These are phyloP conservation scores for Acanthopagrus latus DNA, from an alignment of 2,797 vertebrate genomes.

Conservation along the genomic window DNA sequence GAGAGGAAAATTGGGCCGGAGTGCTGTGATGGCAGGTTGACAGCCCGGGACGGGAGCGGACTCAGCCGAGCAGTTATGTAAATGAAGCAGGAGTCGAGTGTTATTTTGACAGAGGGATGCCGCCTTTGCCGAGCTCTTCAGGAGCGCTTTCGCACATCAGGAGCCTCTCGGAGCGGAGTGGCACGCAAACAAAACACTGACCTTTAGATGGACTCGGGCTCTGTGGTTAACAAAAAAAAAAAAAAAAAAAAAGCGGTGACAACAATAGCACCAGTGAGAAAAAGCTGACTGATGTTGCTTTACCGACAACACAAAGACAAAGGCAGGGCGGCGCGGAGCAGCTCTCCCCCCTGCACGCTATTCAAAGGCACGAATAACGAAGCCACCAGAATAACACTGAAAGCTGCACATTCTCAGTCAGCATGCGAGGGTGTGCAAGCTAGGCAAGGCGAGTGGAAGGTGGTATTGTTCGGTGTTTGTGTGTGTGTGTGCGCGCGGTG, in stretches of 20 bases:
- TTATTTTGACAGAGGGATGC: slow-evolving; percentile 34
- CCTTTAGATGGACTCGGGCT: slow-evolving; percentile 63
- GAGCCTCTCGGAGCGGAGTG: slow-evolving; percentile 26
- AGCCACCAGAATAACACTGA: slow-evolving; percentile 73
- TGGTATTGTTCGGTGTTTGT: slow-evolving; percentile 47
- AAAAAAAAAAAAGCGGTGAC: slow-evolving; percentile 46
- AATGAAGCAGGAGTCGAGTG: slow-evolving; percentile 23
- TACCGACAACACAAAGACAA: slow-evolving; percentile 67
- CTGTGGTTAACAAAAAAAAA: slow-evolving; percentile 66
- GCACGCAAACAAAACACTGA: slow-evolving; percentile 55
- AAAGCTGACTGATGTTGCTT: slow-evolving; percentile 75
- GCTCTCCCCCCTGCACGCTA: slow-evolving; percentile 48
- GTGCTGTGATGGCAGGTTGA: slow-evolving; percentile 24
- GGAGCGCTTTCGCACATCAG: slow-evolving; percentile 40
- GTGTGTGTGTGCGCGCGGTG: slow-evolving; percentile 31
- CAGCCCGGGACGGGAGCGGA: slow-evolving; percentile 3
- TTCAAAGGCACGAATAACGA: slow-evolving; percentile 73
- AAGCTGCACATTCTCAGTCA: slow-evolving; percentile 69
- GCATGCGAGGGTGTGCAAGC: slow-evolving; percentile 46
- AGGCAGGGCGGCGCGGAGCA: slow-evolving; percentile 36
- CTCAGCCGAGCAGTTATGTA: slow-evolving; percentile 38
- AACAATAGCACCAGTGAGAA: slow-evolving; percentile 65
- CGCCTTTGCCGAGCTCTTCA: slow-evolving; percentile 5
- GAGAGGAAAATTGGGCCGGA: slow-evolving; percentile 33
- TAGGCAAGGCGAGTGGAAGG: slow-evolving; percentile 44